phyloP scores from a whole-genome alignment of 2,797 vertebrate species.

The Petrocephalus schoutedeni region DNA sequence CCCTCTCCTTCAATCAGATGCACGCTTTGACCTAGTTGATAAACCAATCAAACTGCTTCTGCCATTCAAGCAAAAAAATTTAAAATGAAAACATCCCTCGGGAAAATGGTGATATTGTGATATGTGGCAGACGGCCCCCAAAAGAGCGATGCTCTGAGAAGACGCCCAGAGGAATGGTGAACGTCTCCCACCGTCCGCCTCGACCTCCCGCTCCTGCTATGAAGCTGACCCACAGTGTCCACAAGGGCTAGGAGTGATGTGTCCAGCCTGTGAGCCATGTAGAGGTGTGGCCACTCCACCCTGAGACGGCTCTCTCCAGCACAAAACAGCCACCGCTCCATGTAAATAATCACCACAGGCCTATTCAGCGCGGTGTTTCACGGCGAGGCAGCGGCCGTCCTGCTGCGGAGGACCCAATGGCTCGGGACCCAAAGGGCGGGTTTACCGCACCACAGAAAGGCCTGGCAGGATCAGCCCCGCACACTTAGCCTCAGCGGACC shows the following conservation, averaged over 20 bases:
- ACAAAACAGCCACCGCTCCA: conserved; percentile 8
- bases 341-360: conserved; percentile 24
- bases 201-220: background rate
- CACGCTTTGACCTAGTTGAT: background rate
- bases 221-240: background rate
- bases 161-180: background rate
- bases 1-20: background rate
- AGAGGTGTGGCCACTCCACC: background rate
- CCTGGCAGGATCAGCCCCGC: background rate
- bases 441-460: background rate
- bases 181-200: background rate
- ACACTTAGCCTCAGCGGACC: background rate
- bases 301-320: background rate
- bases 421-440: background rate
- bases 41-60: background rate
- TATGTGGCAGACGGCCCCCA: background rate
- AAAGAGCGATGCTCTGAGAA: no score
- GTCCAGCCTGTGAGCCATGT: background rate
- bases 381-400: background rate
- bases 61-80: background rate
- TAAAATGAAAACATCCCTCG: background rate
- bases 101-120: background rate
- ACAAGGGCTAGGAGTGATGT: background rate
- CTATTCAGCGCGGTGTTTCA: background rate
- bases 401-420: background rate